Conservation (phyloP, 2,888 invertebrate genomes). For the Chelonus formosanus region DNA sequence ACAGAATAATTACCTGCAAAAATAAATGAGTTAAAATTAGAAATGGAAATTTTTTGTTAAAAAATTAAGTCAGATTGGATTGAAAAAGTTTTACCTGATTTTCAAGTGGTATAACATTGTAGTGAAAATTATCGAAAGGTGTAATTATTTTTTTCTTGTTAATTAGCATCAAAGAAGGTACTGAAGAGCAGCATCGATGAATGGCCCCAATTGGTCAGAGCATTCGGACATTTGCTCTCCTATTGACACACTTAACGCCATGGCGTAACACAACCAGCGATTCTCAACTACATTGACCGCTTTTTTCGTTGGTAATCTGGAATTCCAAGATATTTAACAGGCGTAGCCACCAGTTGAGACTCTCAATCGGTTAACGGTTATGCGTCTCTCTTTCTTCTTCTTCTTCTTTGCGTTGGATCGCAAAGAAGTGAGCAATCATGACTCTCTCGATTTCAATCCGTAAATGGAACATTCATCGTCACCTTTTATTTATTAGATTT, state of each 20-base stretch:
- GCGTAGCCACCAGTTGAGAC: constrained; percentile 26
- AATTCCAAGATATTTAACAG: constrained; percentile 32
- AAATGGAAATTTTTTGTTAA: too few relatives aligned
- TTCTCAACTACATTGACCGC: constrained; percentile 37
- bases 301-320: constrained; percentile 31
- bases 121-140: too few relatives aligned
- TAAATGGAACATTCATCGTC: constrained; percentile 24
- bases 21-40: too few relatives aligned
- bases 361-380: constrained; percentile 43
- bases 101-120: too few relatives aligned
- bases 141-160: neutral
- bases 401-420: neutral
- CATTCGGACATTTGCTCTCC: constrained; percentile 57
- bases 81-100: too few relatives aligned
- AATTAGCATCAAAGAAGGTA: neutral
- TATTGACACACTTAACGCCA: constrained; percentile 58
- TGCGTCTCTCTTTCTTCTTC: constrained; percentile 25
- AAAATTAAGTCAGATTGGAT: too few relatives aligned
- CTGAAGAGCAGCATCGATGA: constrained; percentile 16
- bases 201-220: constrained; percentile 35
- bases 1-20: too few relatives aligned
- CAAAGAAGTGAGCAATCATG: neutral
- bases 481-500: neutral
- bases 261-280: constrained; percentile 43
- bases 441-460: constrained; percentile 24